Evolutionary conservation across 2,113 vertebrate genomes (phyloP).

Genomic region (Lamprologus lemairii): DNA sequence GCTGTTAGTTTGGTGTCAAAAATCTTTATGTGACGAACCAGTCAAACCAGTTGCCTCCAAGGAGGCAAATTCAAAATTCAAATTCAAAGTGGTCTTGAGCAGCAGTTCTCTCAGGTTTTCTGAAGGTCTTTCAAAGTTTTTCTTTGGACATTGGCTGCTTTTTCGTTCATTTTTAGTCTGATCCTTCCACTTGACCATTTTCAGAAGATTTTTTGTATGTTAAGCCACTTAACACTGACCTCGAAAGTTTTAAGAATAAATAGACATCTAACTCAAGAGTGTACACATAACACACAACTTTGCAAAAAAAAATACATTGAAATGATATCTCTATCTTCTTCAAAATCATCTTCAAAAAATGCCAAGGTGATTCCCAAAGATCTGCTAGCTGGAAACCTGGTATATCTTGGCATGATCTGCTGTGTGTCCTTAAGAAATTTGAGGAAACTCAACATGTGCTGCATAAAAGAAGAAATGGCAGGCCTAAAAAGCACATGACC

Average conservation of each 20-base stretch:
- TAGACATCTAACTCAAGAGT: background rate
- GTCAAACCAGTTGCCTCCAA: background rate
- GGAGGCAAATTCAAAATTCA: background rate
- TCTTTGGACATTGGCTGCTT: background rate
- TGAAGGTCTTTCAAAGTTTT: background rate
- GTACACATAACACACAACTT: background rate
- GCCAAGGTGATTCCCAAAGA: background rate
- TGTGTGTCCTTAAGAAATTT: background rate
- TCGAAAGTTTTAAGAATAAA: background rate
- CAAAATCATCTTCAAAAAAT: background rate
- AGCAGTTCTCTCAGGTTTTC: background rate
- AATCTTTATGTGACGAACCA: background rate
- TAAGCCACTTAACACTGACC: background rate
- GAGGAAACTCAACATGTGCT: background rate
- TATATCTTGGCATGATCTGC: background rate
- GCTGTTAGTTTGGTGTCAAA: constrained; percentile 14
- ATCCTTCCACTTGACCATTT: background rate
- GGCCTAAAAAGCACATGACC: background rate
- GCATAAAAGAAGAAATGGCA: background rate
- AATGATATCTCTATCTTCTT: background rate
- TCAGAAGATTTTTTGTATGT: background rate
- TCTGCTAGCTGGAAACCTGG: background rate
- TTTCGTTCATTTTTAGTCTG: background rate
- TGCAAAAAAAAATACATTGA: background rate
- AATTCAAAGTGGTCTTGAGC: background rate